phyloP scores from a whole-genome alignment of 2,113 vertebrate genomes.

The Gobius niger region DNA sequence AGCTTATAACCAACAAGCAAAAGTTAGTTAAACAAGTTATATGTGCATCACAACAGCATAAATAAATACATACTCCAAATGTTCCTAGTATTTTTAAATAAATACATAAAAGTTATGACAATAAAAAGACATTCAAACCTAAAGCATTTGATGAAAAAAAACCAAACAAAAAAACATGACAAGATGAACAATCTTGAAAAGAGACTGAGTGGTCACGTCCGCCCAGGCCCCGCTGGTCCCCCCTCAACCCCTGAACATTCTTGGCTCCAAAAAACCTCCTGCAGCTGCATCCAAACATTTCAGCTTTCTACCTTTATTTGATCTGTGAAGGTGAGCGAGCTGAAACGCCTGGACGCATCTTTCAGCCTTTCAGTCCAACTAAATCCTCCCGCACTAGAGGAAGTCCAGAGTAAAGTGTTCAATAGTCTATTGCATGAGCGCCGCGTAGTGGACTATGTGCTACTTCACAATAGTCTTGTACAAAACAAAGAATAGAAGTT shows the following conservation, averaged over 20 bases:
- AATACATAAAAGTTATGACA: slow-evolving; percentile 50
- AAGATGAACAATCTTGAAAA: slow-evolving; percentile 76
- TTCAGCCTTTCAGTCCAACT: slow-evolving; percentile 61
- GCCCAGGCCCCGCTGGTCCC: slow-evolving; percentile 63
- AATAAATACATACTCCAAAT: slow-evolving; percentile 62
- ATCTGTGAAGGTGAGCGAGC: slow-evolving; percentile 45
- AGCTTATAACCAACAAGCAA: slow-evolving; percentile 41
- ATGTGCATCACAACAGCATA: slow-evolving; percentile 54
- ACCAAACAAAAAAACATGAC: slow-evolving; percentile 55
- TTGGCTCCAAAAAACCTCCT: slow-evolving; percentile 63
- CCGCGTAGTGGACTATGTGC: slow-evolving; percentile 70
- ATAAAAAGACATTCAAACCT: slow-evolving; percentile 77
- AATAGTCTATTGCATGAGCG: slow-evolving; percentile 75
- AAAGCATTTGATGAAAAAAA: slow-evolving; percentile 67
- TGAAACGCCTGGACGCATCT: slow-evolving; percentile 58
- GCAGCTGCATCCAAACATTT: slow-evolving; percentile 52
- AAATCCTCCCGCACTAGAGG: slow-evolving; percentile 58
- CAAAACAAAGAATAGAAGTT: slow-evolving; percentile 65
- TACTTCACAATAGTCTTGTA: slow-evolving; percentile 64
- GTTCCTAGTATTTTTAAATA: slow-evolving; percentile 51
- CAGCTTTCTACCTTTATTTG: slow-evolving; percentile 27
- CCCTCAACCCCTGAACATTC: slow-evolving; percentile 75
- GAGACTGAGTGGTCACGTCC: slow-evolving; percentile 73
- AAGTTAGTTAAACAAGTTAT: slow-evolving; percentile 10
- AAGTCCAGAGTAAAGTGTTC: slow-evolving; percentile 71